These are phyloP conservation scores for Meghimatium bilineatum DNA, from an alignment of 2,888 invertebrate genomes.

Conservation along the genomic window DNA sequence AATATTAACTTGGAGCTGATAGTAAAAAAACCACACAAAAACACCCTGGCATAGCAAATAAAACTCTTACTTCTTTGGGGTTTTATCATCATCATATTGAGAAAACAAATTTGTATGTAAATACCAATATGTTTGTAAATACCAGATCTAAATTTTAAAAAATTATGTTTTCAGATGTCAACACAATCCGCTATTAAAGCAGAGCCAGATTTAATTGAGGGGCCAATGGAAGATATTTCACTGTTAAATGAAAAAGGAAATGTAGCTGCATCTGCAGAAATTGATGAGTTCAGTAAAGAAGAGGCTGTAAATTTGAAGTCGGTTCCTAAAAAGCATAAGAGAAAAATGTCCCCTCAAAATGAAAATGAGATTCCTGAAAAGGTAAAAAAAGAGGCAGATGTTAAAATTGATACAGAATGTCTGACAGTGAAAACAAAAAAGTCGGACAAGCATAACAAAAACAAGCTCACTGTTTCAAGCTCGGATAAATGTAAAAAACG, in stretches of 20 bases:
- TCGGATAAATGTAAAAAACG: neutral
- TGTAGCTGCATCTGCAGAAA: no score
- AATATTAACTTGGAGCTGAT: no score
- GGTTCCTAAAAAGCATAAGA: neutral
- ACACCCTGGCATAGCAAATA: no score
- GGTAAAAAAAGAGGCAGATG: neutral
- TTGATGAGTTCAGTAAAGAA: neutral
- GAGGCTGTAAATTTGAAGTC: neutral
- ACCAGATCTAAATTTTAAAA: neutral
- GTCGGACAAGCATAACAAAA: neutral
- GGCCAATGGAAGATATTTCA: neutral
- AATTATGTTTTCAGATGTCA: neutral
- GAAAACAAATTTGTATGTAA: no score
- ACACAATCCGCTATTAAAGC: neutral
- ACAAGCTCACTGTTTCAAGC: neutral
- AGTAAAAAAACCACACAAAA: no score
- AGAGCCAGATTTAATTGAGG: neutral
- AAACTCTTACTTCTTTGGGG: no score
- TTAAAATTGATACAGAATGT: neutral
- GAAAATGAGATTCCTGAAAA: constrained; percentile 1
- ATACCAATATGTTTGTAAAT: no score
- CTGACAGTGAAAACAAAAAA: neutral
- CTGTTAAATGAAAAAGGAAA: neutral
- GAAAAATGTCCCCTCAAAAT: neutral
- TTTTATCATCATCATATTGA: no score